Base-by-base conservation (phyloP, 92 coral and sea anemone species). In the Anthopleura xanthogrammica region DNA sequence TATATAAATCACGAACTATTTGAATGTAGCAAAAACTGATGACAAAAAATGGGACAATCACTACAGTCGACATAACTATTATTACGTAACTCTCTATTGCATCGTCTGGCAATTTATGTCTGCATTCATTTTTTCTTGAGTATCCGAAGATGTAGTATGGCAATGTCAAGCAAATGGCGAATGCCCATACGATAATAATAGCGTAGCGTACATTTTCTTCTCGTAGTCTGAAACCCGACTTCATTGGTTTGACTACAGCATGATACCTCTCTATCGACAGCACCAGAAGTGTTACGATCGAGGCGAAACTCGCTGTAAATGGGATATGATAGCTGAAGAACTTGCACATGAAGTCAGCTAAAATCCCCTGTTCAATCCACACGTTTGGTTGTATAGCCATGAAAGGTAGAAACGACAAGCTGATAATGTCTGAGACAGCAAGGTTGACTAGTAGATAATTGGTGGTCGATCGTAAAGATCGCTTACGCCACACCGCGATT, bases 221-320 rank as follows among this genome's bases (percentile, higher is more conserved):
- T n/a, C 13, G 23, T 5, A 62, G 70, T 62, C 70, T 62, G 70
- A 62, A 19, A 12, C 70, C 29, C 29, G 70, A 7, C 29, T n/a
- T 62, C 70, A 62, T 57, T 79, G 87, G 85, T 42, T 80, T 80
- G 39, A 80, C 83, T 22, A 80, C 71, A 41, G 83, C 83, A 65
- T 80, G 83, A 13, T 89, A 89, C 36, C 95, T 79, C 71, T 92
- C 93, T 20, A 92, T 46, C 2, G 95, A 83, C 1, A 92, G 79
- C 42, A 92, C 52, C 0, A 90, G 82, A 14, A 92, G 82, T 5
- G 95, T 89, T 78, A 86, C 72, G 4, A 85, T 75, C 42, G 95
- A 86, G 56, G 87, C 91, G 16, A 82, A 60, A 52, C 87, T 71
- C 17, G 90, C 83, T 39, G 87, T 86, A 5, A 85, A 87, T 12